These are phyloP conservation scores for Apteryx mantelli DNA, from an alignment of 2,113 vertebrate genomes.

Conservation along the genomic window DNA sequence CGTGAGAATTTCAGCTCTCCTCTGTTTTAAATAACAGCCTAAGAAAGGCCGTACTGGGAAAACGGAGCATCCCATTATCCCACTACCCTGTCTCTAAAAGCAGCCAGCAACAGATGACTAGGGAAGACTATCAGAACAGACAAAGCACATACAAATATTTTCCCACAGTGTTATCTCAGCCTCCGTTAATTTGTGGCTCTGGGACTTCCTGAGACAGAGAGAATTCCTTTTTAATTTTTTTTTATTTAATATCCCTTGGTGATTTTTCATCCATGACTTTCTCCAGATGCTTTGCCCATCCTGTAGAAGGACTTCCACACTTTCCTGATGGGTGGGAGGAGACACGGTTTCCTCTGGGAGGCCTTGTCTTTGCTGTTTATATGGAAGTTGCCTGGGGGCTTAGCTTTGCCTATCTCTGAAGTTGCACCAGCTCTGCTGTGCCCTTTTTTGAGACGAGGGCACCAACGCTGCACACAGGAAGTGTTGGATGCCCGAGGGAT, in stretches of 20 bases:
- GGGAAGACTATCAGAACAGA: neutral
- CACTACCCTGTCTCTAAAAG: fast-evolving
- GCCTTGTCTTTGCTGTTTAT: neutral
- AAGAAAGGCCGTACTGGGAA: neutral
- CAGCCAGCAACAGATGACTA: fast-evolving
- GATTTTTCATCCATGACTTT: neutral
- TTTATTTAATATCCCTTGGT: neutral
- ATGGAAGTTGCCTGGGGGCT: neutral
- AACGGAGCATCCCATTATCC: fast-evolving
- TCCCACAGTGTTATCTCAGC: neutral
- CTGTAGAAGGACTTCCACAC: neutral
- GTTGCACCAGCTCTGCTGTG: neutral
- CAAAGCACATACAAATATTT: neutral
- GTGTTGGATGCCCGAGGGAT: neutral
- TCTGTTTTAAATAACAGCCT: neutral
- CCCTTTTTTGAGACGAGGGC: neutral
- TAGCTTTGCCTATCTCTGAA: neutral
- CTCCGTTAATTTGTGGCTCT: neutral
- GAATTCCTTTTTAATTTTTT: neutral
- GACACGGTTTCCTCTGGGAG: fast-evolving
- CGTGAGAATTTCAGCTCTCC: neutral
- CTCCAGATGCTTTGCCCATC: fast-evolving
- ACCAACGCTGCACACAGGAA: fast-evolving
- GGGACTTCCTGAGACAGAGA: neutral
- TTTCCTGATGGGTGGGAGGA: neutral